A percentile compares a stretch with the other conserved stretches of the same genome.
phyloP scores from a whole-genome alignment of 2,888 invertebrate species.

The Erynnis tages region DNA sequence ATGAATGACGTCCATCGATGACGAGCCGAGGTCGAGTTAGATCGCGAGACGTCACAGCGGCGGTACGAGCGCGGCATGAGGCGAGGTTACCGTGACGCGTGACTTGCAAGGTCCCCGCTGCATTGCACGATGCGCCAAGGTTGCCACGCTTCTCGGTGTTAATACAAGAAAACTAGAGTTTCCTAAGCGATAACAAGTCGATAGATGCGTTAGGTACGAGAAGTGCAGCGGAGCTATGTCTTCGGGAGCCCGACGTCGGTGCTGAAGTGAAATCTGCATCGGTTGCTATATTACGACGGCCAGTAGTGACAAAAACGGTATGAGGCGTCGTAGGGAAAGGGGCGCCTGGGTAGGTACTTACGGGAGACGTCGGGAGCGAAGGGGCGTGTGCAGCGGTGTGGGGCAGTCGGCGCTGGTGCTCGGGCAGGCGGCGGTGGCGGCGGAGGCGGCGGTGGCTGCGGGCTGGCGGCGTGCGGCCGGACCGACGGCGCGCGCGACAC shows the following conservation, averaged over 20 bases:
- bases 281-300: slow-evolving; percentile 48
- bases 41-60: slow-evolving; percentile 52
- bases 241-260: slow-evolving; percentile 25
- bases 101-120: slow-evolving; percentile 81
- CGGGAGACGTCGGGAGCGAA: slow-evolving; percentile 37
- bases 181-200: slow-evolving; percentile 31
- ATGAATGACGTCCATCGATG: slow-evolving; percentile 52
- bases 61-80: slow-evolving; percentile 72
- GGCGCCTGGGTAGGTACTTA: slow-evolving; percentile 36
- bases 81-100: slow-evolving; percentile 81
- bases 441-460: slow-evolving; percentile 38
- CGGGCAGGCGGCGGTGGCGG: slow-evolving; percentile 42
- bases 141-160: slow-evolving; percentile 68
- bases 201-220: not conserved
- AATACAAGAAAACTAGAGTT: slow-evolving; percentile 53
- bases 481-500: slow-evolving; percentile 80
- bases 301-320: slow-evolving; percentile 50
- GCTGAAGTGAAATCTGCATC: slow-evolving; percentile 70
- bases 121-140: slow-evolving; percentile 82
- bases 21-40: slow-evolving; percentile 44
- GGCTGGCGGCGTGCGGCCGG: slow-evolving; percentile 66
- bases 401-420: slow-evolving; percentile 39
- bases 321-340: slow-evolving; percentile 34
- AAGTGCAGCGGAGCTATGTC: not conserved
- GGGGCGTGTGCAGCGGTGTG: slow-evolving; percentile 43